phyloP scores from a whole-genome alignment of 2,113 vertebrate genomes.

The Semicossyphus pulcher region DNA sequence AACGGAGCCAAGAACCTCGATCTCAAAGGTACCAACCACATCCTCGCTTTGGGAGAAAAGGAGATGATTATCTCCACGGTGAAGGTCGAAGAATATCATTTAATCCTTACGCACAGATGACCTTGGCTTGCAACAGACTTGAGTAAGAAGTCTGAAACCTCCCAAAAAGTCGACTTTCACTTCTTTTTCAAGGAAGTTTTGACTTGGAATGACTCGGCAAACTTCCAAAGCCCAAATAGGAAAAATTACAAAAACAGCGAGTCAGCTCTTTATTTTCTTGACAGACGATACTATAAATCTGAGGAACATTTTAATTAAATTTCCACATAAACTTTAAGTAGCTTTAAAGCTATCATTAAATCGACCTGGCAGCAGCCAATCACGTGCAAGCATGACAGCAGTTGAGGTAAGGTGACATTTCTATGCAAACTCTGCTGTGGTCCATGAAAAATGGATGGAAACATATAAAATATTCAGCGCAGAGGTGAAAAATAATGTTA shows the following conservation, averaged over 20 bases:
- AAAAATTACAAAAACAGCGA: background rate
- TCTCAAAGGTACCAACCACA: constrained; percentile 89
- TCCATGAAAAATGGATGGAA: background rate
- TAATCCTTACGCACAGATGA: background rate
- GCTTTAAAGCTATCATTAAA: background rate
- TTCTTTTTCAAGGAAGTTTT: background rate
- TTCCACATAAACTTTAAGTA: background rate
- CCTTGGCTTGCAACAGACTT: background rate
- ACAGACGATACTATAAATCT: background rate
- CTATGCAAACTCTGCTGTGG: background rate
- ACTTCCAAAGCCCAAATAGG: background rate
- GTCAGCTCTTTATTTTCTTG: background rate
- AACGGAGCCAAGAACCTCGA: constrained; percentile 98
- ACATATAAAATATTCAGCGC: background rate
- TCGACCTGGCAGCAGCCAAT: background rate
- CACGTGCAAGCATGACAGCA: background rate
- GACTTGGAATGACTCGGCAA: background rate
- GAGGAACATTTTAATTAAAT: background rate
- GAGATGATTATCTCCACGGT: background rate
- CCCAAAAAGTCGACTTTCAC: background rate
- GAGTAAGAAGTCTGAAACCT: background rate
- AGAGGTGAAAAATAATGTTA: background rate
- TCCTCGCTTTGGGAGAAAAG: background rate
- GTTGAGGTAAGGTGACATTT: background rate
- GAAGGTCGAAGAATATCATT: background rate